These are phyloP conservation scores for Xiphophorus couchianus DNA, from an alignment of 2,113 vertebrate genomes.

Conservation along the genomic window DNA sequence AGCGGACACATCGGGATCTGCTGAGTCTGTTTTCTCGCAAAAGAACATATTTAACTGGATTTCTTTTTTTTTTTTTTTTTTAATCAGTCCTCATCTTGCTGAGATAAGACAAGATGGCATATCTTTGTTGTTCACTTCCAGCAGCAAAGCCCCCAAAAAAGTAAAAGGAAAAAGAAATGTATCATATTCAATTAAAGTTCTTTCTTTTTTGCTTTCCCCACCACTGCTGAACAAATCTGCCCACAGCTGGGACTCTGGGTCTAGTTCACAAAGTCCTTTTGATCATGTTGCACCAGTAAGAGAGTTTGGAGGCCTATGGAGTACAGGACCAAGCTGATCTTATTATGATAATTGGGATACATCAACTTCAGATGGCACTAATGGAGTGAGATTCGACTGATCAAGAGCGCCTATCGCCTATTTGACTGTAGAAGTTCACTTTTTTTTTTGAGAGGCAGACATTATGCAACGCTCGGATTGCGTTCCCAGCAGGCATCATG, in stretches of 20 bases:
- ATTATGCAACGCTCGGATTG: slow-evolving; percentile 63
- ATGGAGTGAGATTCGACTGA: slow-evolving; percentile 75
- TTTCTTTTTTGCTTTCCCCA: slow-evolving; percentile 28
- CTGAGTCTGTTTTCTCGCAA: slow-evolving; percentile 10
- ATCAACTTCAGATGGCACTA: slow-evolving; percentile 77
- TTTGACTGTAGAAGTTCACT: slow-evolving; percentile 69
- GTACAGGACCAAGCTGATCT: slow-evolving; percentile 70
- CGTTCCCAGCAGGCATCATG: slow-evolving; percentile 58
- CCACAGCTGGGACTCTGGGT: slow-evolving; percentile 76
- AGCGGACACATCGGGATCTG: slow-evolving; percentile 19
- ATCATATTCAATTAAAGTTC: slow-evolving; percentile 74
- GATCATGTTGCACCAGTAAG: slow-evolving; percentile 71
- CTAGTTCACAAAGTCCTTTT: slow-evolving; percentile 73
- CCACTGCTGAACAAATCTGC: slow-evolving; percentile 69
- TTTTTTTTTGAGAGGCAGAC: slow-evolving; percentile 49
- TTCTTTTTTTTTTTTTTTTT: background rate
- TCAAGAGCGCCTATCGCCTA: slow-evolving; percentile 67
- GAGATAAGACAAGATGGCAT: slow-evolving; percentile 35
- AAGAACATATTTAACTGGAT: background rate
- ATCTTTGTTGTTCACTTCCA: slow-evolving; percentile 40
- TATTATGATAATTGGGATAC: slow-evolving; percentile 79
- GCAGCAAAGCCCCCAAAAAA: slow-evolving; percentile 33
- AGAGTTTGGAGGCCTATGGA: slow-evolving; percentile 72
- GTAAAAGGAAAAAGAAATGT: slow-evolving; percentile 66
- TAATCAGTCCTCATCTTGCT: slow-evolving; percentile 5